phyloP scores from a whole-genome alignment of 2,113 vertebrate genomes.

The Siniperca knerii region DNA sequence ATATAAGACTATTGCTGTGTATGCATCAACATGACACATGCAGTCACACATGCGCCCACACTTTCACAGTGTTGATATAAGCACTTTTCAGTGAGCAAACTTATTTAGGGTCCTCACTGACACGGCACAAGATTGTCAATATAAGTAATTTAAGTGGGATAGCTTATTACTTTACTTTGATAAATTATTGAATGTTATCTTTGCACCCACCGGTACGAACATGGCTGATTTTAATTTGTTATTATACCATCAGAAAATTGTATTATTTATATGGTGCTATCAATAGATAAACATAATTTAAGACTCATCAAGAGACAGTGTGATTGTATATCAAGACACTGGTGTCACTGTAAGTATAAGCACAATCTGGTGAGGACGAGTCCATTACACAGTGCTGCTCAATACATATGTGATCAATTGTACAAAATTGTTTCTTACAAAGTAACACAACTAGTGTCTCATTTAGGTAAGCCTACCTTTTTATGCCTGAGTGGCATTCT shows the following conservation, averaged over 20 bases:
- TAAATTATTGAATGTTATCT: not conserved
- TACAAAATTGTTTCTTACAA: not conserved
- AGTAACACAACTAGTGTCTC: not conserved
- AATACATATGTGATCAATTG: not conserved
- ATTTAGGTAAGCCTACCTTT: conserved; percentile 88
- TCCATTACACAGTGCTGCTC: not conserved
- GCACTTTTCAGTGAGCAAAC: not conserved
- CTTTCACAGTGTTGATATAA: not conserved
- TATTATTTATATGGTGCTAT: not conserved
- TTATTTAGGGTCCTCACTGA: not conserved
- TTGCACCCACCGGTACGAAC: not conserved
- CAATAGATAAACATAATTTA: not conserved
- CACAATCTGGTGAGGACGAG: not conserved
- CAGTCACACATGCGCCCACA: not conserved
- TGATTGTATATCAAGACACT: not conserved
- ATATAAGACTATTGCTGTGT: not conserved
- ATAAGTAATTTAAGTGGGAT: not conserved
- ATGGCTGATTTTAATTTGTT: too few species aligned
- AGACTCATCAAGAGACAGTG: not conserved
- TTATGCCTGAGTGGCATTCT: conserved; percentile 95
- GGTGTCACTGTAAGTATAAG: not conserved
- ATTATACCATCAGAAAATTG: not conserved
- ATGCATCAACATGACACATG: not conserved
- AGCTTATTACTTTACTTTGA: not conserved
- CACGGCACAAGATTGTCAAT: not conserved